These are phyloP conservation scores for Boloria euphrosyne DNA, from an alignment of 2,888 invertebrate species.

Conservation along the genomic window DNA sequence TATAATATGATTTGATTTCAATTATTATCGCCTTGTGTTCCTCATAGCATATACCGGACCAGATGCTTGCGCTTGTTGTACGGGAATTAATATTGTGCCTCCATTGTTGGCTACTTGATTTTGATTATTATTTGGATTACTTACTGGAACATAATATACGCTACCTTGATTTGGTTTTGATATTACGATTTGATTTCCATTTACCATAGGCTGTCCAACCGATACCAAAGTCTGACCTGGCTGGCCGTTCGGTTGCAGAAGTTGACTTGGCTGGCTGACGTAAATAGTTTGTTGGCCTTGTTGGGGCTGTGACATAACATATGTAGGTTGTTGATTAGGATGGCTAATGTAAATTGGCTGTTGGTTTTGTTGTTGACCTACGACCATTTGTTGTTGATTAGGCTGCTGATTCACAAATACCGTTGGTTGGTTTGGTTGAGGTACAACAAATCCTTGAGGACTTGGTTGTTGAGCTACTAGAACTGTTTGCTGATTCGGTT, in stretches of 20 bases:
- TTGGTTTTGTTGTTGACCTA: slow-evolving; percentile 33
- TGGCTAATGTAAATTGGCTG: slow-evolving; percentile 23
- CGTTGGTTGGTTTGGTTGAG: slow-evolving; percentile 35
- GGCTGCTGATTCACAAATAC: slow-evolving; percentile 21
- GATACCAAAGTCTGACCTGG: slow-evolving; percentile 10
- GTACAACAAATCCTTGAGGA: slow-evolving; percentile 31
- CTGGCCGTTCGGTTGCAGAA: slow-evolving; percentile 13
- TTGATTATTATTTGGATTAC: slow-evolving; percentile 36
- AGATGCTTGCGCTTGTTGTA: slow-evolving; percentile 39
- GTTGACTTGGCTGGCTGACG: slow-evolving; percentile 36
- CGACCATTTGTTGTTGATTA: slow-evolving; percentile 30
- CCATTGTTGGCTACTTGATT: slow-evolving; percentile 22
- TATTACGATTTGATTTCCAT: slow-evolving; percentile 16
- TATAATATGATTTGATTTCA: neutral
- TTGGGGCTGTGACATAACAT: slow-evolving; percentile 22
- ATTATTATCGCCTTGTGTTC: neutral
- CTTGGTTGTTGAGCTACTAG: slow-evolving; percentile 28
- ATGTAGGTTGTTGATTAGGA: slow-evolving; percentile 30
- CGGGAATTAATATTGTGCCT: slow-evolving; percentile 44
- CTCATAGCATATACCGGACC: slow-evolving; percentile 27
- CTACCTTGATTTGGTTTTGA: slow-evolving; percentile 35
- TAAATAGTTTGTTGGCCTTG: slow-evolving; percentile 31
- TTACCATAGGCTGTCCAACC: slow-evolving; percentile 13
- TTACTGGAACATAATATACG: slow-evolving; percentile 50
- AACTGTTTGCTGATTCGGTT: slow-evolving; percentile 29